Percentiles rank a stretch among this genome's conserved stretches.
These are phyloP conservation scores for Caranx melampygus DNA, from an alignment of 2,113 vertebrate species.

Conservation along the genomic window DNA sequence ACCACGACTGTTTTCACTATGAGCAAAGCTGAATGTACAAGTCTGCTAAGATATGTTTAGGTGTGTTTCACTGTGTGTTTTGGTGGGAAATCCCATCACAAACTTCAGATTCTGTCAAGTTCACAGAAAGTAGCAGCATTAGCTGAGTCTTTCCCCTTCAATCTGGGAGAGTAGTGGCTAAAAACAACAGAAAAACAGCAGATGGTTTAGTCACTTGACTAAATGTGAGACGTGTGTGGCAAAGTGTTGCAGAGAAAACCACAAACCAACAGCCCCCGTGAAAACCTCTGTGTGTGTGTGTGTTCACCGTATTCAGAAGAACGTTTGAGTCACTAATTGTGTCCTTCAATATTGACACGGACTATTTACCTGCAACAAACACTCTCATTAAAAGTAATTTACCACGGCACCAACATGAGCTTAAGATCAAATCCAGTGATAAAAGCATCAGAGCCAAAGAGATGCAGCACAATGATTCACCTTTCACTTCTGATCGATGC, in stretches of 20 bases:
- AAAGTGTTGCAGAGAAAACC: background rate
- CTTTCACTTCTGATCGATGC: background rate
- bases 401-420: conserved; percentile 1
- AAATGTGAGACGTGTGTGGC: background rate
- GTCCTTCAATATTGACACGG: conserved; percentile 8
- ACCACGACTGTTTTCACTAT: too few species aligned
- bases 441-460: conserved; percentile 21
- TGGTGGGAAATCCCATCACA: too few species aligned
- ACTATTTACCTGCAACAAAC: conserved; percentile 19
- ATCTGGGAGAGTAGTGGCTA: background rate
- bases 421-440: conserved; percentile 2
- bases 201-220: background rate
- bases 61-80: too few species aligned
- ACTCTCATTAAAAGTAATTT: conserved; percentile 33
- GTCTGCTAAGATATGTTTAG: too few species aligned
- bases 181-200: background rate
- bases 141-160: background rate
- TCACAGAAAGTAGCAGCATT: too few species aligned
- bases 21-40: too few species aligned
- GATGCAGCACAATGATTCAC: background rate
- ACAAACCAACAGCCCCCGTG: background rate
- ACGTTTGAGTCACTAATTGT: background rate
- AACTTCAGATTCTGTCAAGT: too few species aligned
- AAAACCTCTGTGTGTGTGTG: background rate
- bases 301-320: conserved; percentile 8